These are phyloP conservation scores for Pogonophryne albipinna DNA, from an alignment of 2,797 vertebrate genomes.

Conservation along the genomic window DNA sequence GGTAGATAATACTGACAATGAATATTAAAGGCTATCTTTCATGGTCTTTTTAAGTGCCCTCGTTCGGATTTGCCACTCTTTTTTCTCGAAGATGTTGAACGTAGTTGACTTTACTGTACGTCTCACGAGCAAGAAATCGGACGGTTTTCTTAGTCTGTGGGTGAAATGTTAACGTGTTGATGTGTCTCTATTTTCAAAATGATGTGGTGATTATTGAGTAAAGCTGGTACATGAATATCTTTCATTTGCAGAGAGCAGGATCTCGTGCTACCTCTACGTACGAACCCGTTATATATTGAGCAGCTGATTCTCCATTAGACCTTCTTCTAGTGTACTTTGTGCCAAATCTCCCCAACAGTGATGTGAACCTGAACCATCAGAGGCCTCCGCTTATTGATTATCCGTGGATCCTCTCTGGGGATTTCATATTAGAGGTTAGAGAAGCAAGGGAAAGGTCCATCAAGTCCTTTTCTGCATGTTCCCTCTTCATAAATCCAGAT, in stretches of 20 bases:
- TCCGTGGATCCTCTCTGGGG: constrained; percentile 28
- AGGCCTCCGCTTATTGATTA: constrained; percentile 48
- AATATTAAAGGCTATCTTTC: constrained; percentile 32
- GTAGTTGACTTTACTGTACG: constrained; percentile 16
- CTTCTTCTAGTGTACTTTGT: neutral
- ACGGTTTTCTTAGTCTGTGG: constrained; percentile 11
- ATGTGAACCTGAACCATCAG: constrained; percentile 32
- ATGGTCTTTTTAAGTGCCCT: constrained; percentile 22
- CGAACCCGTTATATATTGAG: neutral
- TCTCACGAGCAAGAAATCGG: constrained; percentile 36
- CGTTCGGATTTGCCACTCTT: constrained; percentile 19
- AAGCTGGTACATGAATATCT: constrained; percentile 12
- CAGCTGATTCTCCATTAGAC: neutral
- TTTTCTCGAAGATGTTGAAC: constrained; percentile 17
- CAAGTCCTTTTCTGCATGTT: neutral
- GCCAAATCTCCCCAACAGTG: constrained; percentile 1
- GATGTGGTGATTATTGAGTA: constrained; percentile 4
- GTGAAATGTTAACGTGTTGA: constrained; percentile 11
- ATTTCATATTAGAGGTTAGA: constrained; percentile 40
- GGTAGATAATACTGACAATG: constrained; percentile 32
- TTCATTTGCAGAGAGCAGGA: constrained; percentile 12
- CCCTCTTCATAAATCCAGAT: neutral
- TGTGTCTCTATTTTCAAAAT: constrained; percentile 21
- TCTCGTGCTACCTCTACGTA: neutral
- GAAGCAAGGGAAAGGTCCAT: neutral